Percentiles rank a stretch among this genome's conserved stretches.
These are phyloP conservation scores for Stenodera caucasica DNA, from an alignment of 2,888 invertebrate species.

Conservation along the genomic window DNA sequence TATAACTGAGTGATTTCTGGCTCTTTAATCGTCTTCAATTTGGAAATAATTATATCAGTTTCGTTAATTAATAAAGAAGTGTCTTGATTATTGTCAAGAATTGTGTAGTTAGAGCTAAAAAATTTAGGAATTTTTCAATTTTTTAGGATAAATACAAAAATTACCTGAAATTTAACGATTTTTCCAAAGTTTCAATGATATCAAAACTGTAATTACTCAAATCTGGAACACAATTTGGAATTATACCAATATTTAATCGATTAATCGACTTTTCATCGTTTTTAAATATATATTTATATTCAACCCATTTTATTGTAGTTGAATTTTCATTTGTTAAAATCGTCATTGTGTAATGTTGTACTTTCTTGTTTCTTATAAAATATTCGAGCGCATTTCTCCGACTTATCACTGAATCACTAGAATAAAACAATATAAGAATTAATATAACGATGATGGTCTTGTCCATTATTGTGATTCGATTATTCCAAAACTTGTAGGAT, in stretches of 20 bases:
- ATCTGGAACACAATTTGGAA: too few species aligned
- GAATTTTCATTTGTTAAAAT: constrained; percentile 19
- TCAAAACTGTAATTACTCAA: constrained; percentile 30
- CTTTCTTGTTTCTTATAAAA: constrained; percentile 25
- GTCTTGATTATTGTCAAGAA: not conserved
- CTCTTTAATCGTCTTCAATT: constrained; percentile 9
- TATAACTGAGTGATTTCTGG: constrained; percentile 16
- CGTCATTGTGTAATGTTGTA: constrained; percentile 17
- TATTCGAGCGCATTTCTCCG: constrained; percentile 22
- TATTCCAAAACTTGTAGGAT: not conserved
- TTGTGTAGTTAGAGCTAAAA: constrained; percentile 3
- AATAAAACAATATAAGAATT: not conserved
- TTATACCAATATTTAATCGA: not conserved
- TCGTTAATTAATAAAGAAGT: not conserved
- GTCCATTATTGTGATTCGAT: constrained; percentile 8
- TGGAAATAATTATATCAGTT: constrained; percentile 24
- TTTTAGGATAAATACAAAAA: too few species aligned
- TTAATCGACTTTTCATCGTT: not conserved
- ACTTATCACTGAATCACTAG: not conserved
- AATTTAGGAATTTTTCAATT: too few species aligned
- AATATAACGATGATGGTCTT: constrained; percentile 2
- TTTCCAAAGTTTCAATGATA: constrained; percentile 20
- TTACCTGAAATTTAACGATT: constrained; percentile 26
- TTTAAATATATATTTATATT: constrained; percentile 30
- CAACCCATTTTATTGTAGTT: constrained; percentile 25